Evolutionary conservation across 2,113 vertebrate species (phyloP).

Genomic region (Vidua chalybeata): DNA sequence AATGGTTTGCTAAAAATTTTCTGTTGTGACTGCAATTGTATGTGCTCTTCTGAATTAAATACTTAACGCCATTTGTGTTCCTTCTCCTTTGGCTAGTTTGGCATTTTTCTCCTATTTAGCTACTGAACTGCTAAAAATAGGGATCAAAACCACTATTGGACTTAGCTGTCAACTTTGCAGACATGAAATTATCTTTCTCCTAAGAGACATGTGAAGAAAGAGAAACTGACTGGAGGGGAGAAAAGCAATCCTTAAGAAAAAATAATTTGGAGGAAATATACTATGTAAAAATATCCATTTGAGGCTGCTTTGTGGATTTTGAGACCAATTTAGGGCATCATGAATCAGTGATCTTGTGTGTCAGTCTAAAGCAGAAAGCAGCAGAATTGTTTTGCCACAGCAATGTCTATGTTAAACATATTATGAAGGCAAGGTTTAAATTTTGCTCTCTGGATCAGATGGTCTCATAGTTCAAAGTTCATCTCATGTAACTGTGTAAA

Average conservation of each 20-base stretch:
- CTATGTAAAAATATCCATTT: not conserved
- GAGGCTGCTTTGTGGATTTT: not conserved
- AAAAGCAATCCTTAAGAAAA: not conserved
- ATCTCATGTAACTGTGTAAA: not conserved
- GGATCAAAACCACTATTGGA: not conserved
- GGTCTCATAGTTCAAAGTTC: not conserved
- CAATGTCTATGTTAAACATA: not conserved
- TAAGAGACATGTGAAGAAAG: not conserved
- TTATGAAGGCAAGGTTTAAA: not conserved
- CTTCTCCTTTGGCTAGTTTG: not conserved
- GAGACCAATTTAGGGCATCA: not conserved
- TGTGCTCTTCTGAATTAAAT: not conserved
- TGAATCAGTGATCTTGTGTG: not conserved
- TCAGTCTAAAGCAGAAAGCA: not conserved
- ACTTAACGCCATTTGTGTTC: not conserved
- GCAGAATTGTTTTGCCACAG: not conserved
- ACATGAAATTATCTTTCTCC: not conserved
- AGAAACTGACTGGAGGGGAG: not conserved
- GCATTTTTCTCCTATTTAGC: not conserved
- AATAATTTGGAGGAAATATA: not conserved
- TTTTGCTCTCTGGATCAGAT: constrained; percentile 1
- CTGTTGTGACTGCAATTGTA: not conserved
- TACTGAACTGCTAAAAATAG: not conserved
- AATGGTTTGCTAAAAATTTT: not conserved
- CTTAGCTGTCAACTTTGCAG: not conserved